phyloP scores from a whole-genome alignment of 2,797 vertebrate species.

The Eidolon dupreanum region DNA sequence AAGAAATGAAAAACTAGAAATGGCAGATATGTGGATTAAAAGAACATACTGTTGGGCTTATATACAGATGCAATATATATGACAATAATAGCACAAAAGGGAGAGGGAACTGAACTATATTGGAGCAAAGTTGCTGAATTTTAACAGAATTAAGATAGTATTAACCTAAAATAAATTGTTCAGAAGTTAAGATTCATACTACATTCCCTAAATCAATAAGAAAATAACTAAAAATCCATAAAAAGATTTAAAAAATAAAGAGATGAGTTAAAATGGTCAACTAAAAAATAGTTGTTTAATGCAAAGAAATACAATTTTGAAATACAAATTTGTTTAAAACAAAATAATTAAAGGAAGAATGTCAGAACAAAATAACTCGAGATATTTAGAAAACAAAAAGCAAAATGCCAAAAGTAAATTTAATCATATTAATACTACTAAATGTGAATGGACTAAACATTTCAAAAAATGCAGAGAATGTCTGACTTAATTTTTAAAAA shows the following conservation, averaged over 20 bases:
- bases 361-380: not conserved
- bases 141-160: not conserved
- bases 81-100: not conserved
- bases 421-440: not conserved
- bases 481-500: not conserved
- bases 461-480: not conserved
- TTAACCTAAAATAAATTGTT: not conserved
- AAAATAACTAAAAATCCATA: not conserved
- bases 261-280: not conserved
- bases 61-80: not conserved
- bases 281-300: not conserved
- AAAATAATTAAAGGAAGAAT: not conserved
- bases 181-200: not conserved
- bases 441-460: not conserved
- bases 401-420: not conserved
- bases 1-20: not conserved
- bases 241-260: not conserved
- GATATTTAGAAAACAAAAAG: not conserved
- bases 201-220: not conserved
- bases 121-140: not conserved
- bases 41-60: not conserved
- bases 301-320: not conserved
- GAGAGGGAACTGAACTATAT: not conserved
- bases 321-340: not conserved
- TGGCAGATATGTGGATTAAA: not conserved